phyloP scores from a whole-genome alignment of 2,797 vertebrate genomes.

The Sebastes kiyomatsui region DNA sequence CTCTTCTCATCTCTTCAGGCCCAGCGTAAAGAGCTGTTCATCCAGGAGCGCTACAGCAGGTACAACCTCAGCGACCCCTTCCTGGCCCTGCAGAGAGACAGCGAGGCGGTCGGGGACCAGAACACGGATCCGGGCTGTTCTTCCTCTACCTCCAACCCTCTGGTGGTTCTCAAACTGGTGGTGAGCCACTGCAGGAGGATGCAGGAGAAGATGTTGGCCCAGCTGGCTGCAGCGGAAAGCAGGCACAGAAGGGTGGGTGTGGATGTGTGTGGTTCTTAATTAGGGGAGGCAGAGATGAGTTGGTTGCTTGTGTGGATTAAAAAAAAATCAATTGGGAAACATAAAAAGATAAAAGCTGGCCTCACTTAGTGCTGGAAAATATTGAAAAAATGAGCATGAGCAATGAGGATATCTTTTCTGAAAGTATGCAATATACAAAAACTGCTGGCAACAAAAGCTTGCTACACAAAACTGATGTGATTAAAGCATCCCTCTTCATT shows the following conservation, averaged over 20 bases:
- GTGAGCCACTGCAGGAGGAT: constrained; percentile 96
- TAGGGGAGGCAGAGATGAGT: not conserved
- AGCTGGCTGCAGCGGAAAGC: constrained; percentile 93
- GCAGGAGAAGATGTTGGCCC: constrained; percentile 96
- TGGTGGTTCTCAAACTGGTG: constrained; percentile 92
- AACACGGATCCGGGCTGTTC: constrained; percentile 84
- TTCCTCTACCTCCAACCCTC: constrained; percentile 84
- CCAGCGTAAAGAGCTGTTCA: constrained; percentile 90
- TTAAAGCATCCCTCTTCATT: not conserved
- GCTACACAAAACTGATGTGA: not conserved
- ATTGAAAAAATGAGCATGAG: not conserved
- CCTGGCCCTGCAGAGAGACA: constrained; percentile 94
- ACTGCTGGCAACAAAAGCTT: not conserved
- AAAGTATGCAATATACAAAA: not conserved
- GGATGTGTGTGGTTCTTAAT: not conserved
- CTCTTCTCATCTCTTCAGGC: constrained; percentile 77
- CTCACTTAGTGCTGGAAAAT: not conserved
- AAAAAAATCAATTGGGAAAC: not conserved
- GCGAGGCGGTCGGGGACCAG: constrained; percentile 84
- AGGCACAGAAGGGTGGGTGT: constrained; percentile 90
- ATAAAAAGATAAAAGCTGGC: not conserved
- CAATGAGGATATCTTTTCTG: not conserved
- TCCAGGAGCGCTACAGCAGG: constrained; percentile 94
- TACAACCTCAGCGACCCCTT: constrained; percentile 95
- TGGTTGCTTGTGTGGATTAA: not conserved